phyloP scores from a whole-genome alignment of 2,113 vertebrate species.

The Hemibagrus wyckioides region DNA sequence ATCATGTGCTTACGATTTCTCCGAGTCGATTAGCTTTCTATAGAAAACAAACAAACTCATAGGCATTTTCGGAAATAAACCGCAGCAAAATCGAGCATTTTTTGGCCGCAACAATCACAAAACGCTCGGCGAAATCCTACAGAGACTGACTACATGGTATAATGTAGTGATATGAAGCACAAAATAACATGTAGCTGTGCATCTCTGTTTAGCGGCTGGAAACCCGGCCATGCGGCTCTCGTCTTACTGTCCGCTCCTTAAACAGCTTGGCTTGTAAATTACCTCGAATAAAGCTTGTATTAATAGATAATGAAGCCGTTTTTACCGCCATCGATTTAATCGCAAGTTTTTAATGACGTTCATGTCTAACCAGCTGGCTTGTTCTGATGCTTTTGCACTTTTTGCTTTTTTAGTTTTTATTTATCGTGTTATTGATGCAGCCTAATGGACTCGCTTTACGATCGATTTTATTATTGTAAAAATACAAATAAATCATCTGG shows the following conservation, averaged over 20 bases:
- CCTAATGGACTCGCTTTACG: not conserved
- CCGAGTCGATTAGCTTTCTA: too few relatives aligned
- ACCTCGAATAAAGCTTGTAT: too few relatives aligned
- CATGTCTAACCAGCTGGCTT: not conserved
- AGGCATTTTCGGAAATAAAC: too few relatives aligned
- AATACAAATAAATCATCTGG: not conserved
- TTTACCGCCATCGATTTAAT: not conserved
- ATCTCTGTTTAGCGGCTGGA: not conserved
- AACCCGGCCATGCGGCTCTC: not conserved
- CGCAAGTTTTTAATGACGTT: not conserved
- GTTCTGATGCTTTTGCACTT: not conserved
- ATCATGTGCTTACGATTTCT: too few relatives aligned
- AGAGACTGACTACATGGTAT: too few relatives aligned
- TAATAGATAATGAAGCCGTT: not conserved
- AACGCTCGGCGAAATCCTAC: too few relatives aligned
- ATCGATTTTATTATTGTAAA: not conserved
- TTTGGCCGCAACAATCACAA: too few relatives aligned
- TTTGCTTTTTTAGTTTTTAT: not conserved
- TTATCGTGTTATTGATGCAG: not conserved
- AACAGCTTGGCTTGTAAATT: not conserved
- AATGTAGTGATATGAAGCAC: not conserved
- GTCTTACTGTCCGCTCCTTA: not conserved
- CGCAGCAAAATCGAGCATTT: too few relatives aligned
- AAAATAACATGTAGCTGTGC: not conserved
- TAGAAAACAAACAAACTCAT: too few relatives aligned